Evolutionary conservation across 1,140 invertebrate genomes (phyloP).

Genomic region (Drosophila nigrodunni): DNA sequence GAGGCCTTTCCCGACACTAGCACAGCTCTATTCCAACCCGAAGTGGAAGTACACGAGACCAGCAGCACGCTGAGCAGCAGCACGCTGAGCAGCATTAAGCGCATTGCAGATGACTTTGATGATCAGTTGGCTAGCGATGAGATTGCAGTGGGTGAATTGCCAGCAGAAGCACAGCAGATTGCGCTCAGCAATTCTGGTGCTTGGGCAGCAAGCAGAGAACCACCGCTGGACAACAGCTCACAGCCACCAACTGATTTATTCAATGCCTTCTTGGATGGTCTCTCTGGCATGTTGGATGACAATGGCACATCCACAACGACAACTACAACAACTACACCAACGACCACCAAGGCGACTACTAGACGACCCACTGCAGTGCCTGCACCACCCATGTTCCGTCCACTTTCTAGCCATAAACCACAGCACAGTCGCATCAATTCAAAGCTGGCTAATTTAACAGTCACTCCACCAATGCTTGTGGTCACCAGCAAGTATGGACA

Average conservation of each 20-base stretch:
- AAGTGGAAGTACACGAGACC: not conserved
- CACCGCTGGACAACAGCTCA: slow-evolving; percentile 2
- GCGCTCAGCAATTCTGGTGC: slow-evolving; percentile 30
- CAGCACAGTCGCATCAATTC: slow-evolving; percentile 75
- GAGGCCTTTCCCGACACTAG: slow-evolving; percentile 39
- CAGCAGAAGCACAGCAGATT: slow-evolving; percentile 67
- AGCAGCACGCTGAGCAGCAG: slow-evolving; percentile 27
- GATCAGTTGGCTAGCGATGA: slow-evolving; percentile 63
- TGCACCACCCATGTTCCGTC: slow-evolving; percentile 71
- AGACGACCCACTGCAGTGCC: slow-evolving; percentile 27
- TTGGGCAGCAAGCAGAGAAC: slow-evolving; percentile 33
- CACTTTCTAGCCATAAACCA: slow-evolving; percentile 58
- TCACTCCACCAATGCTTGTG: slow-evolving; percentile 66
- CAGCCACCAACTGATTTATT: slow-evolving; percentile 45
- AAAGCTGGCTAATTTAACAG: slow-evolving; percentile 75
- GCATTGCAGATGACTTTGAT: slow-evolving; percentile 70
- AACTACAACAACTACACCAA: slow-evolving; percentile 29
- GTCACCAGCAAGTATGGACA: slow-evolving; percentile 71
- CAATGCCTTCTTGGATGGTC: slow-evolving; percentile 61
- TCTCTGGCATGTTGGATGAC: slow-evolving; percentile 59
- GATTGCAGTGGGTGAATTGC: slow-evolving; percentile 64
- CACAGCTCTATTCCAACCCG: slow-evolving; percentile 12
- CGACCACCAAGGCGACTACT: slow-evolving; percentile 35
- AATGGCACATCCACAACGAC: slow-evolving; percentile 32
- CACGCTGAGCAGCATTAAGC: slow-evolving; percentile 57